phyloP scores from a whole-genome alignment of 2,888 invertebrate species.

The Cheilosia scutellata region DNA sequence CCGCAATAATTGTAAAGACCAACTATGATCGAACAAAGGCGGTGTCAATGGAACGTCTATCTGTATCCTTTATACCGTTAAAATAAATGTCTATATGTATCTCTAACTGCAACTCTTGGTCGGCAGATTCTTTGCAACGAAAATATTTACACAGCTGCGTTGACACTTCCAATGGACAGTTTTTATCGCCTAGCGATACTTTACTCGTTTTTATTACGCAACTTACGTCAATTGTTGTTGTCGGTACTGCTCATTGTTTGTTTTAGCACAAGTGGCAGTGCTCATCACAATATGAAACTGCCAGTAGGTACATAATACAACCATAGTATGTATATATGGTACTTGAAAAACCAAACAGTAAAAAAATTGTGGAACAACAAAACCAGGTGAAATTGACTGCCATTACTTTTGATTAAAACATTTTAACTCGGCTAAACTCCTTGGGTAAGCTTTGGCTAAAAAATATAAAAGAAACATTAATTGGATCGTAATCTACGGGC shows the following conservation, averaged over 20 bases:
- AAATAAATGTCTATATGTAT: background rate
- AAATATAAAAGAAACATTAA: slow-evolving; percentile 36
- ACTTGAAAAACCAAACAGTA: background rate
- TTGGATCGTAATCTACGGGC: slow-evolving; percentile 54
- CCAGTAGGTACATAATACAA: background rate
- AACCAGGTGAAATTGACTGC: slow-evolving; percentile 47
- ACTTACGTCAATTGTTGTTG: slow-evolving; percentile 2
- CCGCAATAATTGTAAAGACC: background rate
- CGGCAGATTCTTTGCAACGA: slow-evolving; percentile 30
- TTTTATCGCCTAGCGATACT: slow-evolving; percentile 48
- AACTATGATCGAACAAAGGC: slow-evolving; percentile 15
- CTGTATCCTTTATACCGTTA: slow-evolving; percentile 38
- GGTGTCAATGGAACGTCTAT: background rate
- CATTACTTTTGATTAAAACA: slow-evolving; percentile 72
- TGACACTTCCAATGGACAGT: slow-evolving; percentile 42
- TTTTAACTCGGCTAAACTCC: slow-evolving; percentile 42
- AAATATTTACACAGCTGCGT: slow-evolving; percentile 61
- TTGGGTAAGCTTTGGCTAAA: slow-evolving; percentile 9
- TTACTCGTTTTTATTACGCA: slow-evolving; percentile 56
- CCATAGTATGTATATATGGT: background rate
- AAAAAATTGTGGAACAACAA: slow-evolving; percentile 8
- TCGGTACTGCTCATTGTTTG: slow-evolving; percentile 29
- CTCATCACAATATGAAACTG: slow-evolving; percentile 6
- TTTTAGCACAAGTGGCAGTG: slow-evolving; percentile 33
- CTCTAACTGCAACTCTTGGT: background rate